Percentiles rank a stretch among this genome's conserved stretches.
Conservation (phyloP, 1,140 invertebrate genomes). For the Cyrtorhinus lividipennis region DNA sequence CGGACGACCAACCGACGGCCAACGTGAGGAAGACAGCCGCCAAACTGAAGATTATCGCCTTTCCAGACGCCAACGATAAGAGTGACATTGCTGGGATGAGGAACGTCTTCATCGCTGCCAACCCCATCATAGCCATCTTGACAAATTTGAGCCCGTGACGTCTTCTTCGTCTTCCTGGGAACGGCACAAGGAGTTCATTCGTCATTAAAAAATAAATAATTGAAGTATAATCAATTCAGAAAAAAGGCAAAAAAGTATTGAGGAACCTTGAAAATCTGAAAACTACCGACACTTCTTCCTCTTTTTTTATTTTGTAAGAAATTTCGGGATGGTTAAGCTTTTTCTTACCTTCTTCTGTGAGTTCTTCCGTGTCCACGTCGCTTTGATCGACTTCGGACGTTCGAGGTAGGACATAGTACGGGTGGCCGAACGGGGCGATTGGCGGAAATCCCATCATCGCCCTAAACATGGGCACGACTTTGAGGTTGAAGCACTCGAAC, state of each 20-base stretch:
- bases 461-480: slow-evolving; percentile 15
- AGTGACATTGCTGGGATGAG: slow-evolving; percentile 11
- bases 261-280: neutral
- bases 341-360: too few species aligned
- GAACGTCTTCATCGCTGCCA: slow-evolving; percentile 4
- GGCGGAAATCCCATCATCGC: slow-evolving; percentile 13
- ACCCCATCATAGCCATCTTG: slow-evolving; percentile 4
- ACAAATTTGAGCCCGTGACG: neutral
- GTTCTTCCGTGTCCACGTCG: too few species aligned
- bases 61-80: slow-evolving; percentile 14
- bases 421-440: neutral
- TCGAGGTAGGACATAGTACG: neutral
- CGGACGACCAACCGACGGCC: neutral
- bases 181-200: neutral
- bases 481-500: slow-evolving; percentile 9
- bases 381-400: neutral
- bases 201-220: too few species aligned
- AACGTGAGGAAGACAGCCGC: neutral
- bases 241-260: neutral
- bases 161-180: slow-evolving; percentile 2
- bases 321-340: too few species aligned
- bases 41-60: slow-evolving; percentile 14
- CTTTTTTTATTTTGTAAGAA: neutral
- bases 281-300: neutral
- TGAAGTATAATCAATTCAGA: too few species aligned